phyloP scores from a whole-genome alignment of 2,888 invertebrate species.

The Uloborus plumipes region DNA sequence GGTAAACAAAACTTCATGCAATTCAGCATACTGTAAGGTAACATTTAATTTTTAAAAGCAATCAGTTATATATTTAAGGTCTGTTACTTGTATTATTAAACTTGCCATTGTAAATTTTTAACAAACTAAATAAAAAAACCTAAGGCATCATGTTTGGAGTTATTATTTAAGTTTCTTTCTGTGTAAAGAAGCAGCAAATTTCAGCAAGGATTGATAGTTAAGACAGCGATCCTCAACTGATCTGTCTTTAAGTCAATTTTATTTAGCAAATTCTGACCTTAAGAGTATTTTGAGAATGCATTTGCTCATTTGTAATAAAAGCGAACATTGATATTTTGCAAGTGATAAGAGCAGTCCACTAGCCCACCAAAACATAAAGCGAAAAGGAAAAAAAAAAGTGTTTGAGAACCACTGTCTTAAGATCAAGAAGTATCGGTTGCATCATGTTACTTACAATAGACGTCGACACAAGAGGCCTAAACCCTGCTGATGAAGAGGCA shows the following conservation, averaged over 20 bases:
- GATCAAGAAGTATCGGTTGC: constrained; percentile 55
- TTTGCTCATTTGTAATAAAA: neutral
- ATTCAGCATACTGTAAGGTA: too few relatives aligned
- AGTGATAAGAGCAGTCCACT: neutral
- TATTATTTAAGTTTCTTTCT: neutral
- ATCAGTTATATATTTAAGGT: too few relatives aligned
- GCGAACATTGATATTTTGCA: neutral
- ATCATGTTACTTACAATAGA: constrained; percentile 52
- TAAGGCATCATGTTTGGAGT: neutral
- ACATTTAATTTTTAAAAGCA: too few relatives aligned
- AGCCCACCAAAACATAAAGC: neutral
- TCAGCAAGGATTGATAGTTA: constrained; percentile 49
- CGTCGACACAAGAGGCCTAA: constrained; percentile 42
- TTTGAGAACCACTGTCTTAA: constrained; percentile 64
- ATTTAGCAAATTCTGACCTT: too few relatives aligned
- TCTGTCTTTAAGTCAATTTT: constrained; percentile 14
- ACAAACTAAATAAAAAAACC: neutral
- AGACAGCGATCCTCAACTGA: constrained; percentile 61
- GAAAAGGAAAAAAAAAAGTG: neutral
- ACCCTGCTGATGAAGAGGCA: constrained; percentile 58
- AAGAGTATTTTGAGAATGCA: too few relatives aligned
- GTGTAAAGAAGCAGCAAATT: constrained; percentile 10
- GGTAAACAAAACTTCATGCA: too few relatives aligned
- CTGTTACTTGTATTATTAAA: too few relatives aligned
- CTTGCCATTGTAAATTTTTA: neutral